A percentile compares a stretch with the other conserved stretches of the same genome.
Evolutionary conservation across 2,888 invertebrate species (phyloP).

Genomic region (Rugalucina vietnamica): DNA sequence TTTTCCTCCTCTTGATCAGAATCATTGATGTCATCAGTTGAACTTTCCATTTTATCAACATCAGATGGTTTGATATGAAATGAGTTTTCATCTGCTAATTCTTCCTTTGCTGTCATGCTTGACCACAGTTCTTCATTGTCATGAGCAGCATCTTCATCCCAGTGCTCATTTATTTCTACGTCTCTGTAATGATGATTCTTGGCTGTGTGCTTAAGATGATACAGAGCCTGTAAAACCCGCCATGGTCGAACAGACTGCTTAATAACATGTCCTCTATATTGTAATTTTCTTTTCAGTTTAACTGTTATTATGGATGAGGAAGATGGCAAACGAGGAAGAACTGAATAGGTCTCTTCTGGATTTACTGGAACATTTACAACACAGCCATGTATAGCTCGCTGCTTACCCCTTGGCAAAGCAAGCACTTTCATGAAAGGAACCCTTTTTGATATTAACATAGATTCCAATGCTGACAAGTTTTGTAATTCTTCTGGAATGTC

Average conservation of each 20-base stretch:
- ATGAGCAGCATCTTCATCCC: slow-evolving; percentile 2
- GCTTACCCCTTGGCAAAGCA: slow-evolving; percentile 40
- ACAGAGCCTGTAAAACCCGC: slow-evolving; percentile 16
- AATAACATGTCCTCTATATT: slow-evolving; percentile 38
- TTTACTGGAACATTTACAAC: slow-evolving; percentile 49
- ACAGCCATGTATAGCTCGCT: slow-evolving; percentile 37
- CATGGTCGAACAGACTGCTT: slow-evolving; percentile 25
- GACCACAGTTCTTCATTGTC: not conserved
- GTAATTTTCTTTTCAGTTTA: slow-evolving; percentile 35
- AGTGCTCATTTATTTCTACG: slow-evolving; percentile 28
- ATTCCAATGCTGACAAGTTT: slow-evolving; percentile 42
- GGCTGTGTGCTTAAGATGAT: slow-evolving; percentile 6
- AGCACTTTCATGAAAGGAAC: slow-evolving; percentile 49
- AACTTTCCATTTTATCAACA: not conserved
- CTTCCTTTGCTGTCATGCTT: not conserved
- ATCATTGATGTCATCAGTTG: not conserved
- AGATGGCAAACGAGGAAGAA: slow-evolving; percentile 38
- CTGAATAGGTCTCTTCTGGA: slow-evolving; percentile 6
- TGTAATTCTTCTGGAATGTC: slow-evolving; percentile 24
- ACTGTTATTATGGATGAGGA: slow-evolving; percentile 17
- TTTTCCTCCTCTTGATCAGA: not conserved
- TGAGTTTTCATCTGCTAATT: not conserved
- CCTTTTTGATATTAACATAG: slow-evolving; percentile 29
- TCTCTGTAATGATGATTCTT: slow-evolving; percentile 15
- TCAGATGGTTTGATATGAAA: not conserved